Evolutionary conservation across 2,113 vertebrate species (phyloP), one percentile per base, ranked within the genome.

Genomic region (Cricetomys ansorgei): DNA sequence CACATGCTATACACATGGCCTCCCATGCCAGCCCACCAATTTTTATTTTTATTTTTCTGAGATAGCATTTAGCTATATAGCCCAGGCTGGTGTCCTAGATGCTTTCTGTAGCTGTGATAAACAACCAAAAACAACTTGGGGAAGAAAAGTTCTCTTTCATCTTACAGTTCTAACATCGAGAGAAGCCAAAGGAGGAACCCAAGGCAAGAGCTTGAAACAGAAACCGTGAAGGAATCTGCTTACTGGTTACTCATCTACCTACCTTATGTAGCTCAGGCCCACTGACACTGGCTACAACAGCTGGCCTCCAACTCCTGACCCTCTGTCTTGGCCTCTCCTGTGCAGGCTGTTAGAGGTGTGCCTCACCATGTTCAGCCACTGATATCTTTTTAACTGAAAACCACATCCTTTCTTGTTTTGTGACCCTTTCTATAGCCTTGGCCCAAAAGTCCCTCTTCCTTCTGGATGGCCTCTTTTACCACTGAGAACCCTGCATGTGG

Each of bases 301-400:
- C 72, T 92, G 50, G 7, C 85, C 48, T n/a, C 4, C 3, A 40
- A 12, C 31, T 27, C 48, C 15, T 34, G 70, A 83, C 72, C 50
- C 90, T 55, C 4, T 72, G 37, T 55, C 27, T 43, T 29, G 34
- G 37, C 13, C 50, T 55, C 67, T 55, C 8, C 48, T 55, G 37
- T 53, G 23, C 13, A 55, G 65, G 31, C n/a, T 13, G 16, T 40
- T 59, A 57, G 37, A 25, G n/a, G 57, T 70, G 23, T 21, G 43
- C 7, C 65, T 69, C 50, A 53, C 48, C 34, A 7, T 19, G 37
- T 67, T 55, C 15, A 16, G 34, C 40, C 64, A 59, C 53, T 37
- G 10, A 2, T 80, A 53, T 27, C 64, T 95, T 80, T 96, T 92
- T 94, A 87, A 64, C 43, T 53, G 17, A 79, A 92, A 81, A 88